phyloP scores from a whole-genome alignment of 2,888 invertebrate genomes.

The Toxonevra muliebris region DNA sequence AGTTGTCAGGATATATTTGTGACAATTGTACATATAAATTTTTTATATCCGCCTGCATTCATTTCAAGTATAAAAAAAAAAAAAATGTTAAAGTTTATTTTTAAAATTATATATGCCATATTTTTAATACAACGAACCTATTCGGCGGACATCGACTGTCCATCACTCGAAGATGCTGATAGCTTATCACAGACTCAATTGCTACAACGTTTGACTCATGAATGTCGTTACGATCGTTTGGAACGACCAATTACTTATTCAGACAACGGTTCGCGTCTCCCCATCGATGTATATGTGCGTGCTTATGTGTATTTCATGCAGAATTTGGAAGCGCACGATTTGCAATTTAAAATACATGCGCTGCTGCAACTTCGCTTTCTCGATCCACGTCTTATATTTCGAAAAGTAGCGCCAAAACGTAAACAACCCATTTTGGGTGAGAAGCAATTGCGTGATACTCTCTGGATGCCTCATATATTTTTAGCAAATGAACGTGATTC shows the following conservation, averaged over 20 bases:
- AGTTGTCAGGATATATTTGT: too few species aligned
- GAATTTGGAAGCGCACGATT: conserved; percentile 82
- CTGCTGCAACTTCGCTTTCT: conserved; percentile 81
- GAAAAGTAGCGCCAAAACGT: conserved; percentile 74
- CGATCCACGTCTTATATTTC: conserved; percentile 77
- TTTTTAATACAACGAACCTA: too few species aligned
- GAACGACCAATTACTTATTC: conserved; percentile 69
- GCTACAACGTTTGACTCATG: conserved; percentile 74
- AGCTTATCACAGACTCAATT: conserved; percentile 78
- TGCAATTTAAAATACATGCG: conserved; percentile 87
- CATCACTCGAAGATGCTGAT: conserved; percentile 68
- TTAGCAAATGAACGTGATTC: conserved; percentile 81
- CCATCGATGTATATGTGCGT: conserved; percentile 77
- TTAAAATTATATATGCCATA: too few species aligned
- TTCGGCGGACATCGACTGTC: conserved; percentile 61
- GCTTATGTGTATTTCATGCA: conserved; percentile 86
- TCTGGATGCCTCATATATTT: conserved; percentile 86
- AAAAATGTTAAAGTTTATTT: too few species aligned
- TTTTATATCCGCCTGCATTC: too few species aligned
- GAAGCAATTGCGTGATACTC: conserved; percentile 73
- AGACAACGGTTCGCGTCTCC: conserved; percentile 66
- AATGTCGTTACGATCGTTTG: conserved; percentile 81
- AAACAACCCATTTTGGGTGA: conserved; percentile 76
- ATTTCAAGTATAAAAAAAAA: too few species aligned
- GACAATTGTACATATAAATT: too few species aligned